Base-by-base conservation (phyloP, 2,888 invertebrate species). In the Notocelia uddmanniana region DNA sequence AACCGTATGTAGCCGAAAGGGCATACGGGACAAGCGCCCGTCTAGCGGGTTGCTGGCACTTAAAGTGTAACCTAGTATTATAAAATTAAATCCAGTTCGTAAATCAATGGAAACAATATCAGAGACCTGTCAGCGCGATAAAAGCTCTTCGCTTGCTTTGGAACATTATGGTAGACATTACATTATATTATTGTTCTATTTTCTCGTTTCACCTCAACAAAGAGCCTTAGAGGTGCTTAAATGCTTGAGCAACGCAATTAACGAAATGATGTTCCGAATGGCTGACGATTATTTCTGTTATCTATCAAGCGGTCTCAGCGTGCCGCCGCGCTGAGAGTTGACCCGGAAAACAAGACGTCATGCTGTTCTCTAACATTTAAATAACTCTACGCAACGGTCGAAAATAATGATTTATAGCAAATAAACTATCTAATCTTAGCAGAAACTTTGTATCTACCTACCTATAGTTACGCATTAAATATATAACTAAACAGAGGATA, bases 281-380 rank as follows among this genome's bases (percentile, higher is more conserved):
- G 50, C 26, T 41, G 52, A 68, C 59, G 18, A 52, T 68, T 60
- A 60, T 60, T 52, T 54, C 52, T 52, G 26, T 64, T 21, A 23
- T 63, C 21, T 34, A 63, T 63, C 19, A 63, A 63, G 34, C 34
- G 31, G 31, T 50, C 48, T 26, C 48, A 48, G 48, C 26, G 48
- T 31, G 62, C 23, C 45, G 13, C 23, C 48, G 45, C 45, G 15
- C n/a, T 26, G 13, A 62, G 26, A 9, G 23, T 11, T n/a, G 45
- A 3, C 48, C 10, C 15, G 3, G 48, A 26, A 62, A 62, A 23
- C 45, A 10, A 34, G 26, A 31, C 23, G n/a, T 31, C 60, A 3
- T 62, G 18, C 48, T 48, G 60, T 18, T 10, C 9, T n/a, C 37
- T 18, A 26, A 11, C 15, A 57, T 57, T 57, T 23, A 26, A n/a